Conservation (phyloP, 2,888 invertebrate species). For the Malacosoma neustria region DNA sequence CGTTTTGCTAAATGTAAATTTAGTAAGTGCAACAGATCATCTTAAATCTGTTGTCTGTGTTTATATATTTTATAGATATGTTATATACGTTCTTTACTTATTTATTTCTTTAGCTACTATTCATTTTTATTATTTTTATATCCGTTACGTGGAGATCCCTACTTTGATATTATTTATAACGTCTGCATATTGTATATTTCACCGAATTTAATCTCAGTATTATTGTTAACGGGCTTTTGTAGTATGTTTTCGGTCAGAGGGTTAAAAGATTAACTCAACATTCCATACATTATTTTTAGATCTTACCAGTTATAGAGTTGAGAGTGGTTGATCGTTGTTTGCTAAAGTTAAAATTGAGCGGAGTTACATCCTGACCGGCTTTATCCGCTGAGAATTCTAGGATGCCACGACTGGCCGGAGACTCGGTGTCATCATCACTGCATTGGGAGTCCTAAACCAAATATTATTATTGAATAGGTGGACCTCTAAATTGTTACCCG, state of each 20-base stretch:
- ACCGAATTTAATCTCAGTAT: neutral
- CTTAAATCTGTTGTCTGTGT: too few species aligned
- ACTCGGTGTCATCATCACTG: constrained; percentile 67
- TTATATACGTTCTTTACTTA: too few species aligned
- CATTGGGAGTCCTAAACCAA: constrained; percentile 62
- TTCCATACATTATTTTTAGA: constrained; percentile 15
- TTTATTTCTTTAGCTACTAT: too few species aligned
- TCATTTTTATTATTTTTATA: too few species aligned
- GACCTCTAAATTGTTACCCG: too few species aligned
- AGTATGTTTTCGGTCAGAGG: constrained; percentile 17
- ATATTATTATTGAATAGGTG: too few species aligned
- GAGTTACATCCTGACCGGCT: constrained; percentile 91
- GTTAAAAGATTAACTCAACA: constrained; percentile 21
- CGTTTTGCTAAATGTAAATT: too few species aligned
- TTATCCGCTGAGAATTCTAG: constrained; percentile 91
- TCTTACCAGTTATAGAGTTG: constrained; percentile 83
- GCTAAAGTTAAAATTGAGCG: constrained; percentile 86
- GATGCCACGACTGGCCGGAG: constrained; percentile 79
- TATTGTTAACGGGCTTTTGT: constrained; percentile 20
- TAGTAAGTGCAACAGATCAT: too few species aligned
- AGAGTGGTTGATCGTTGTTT: constrained; percentile 81
- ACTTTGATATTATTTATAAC: too few species aligned
- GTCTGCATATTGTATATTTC: constrained; percentile 3
- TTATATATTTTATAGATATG: too few species aligned
- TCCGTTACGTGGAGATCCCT: too few species aligned